These are phyloP conservation scores for Eulacestoma nigropectus DNA, from an alignment of 2,113 vertebrate species.

Conservation along the genomic window DNA sequence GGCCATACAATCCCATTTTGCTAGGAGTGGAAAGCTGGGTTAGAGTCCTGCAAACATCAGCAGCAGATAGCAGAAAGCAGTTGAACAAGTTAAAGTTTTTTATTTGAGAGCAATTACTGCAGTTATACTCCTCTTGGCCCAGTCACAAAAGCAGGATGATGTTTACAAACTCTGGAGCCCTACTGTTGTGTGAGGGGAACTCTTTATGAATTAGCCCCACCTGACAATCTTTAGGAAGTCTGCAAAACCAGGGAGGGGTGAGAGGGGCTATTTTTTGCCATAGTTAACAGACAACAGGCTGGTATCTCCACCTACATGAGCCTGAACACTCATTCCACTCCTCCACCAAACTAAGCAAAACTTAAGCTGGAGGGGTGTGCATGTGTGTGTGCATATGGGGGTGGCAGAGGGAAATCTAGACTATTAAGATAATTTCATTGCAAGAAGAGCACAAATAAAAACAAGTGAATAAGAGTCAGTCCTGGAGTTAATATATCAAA, in stretches of 20 bases:
- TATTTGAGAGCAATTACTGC: background rate
- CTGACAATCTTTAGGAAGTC: slow-evolving; percentile 10
- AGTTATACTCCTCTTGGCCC: background rate
- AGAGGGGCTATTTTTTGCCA: background rate
- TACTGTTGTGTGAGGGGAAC: background rate
- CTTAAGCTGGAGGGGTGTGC: background rate
- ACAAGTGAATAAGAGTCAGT: slow-evolving; percentile 1
- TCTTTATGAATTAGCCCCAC: background rate
- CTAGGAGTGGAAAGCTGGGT: background rate
- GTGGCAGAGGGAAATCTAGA: slow-evolving; percentile 3
- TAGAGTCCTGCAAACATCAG: background rate
- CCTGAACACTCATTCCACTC: background rate
- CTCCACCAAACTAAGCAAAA: background rate
- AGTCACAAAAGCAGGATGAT: background rate
- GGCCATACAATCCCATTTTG: background rate
- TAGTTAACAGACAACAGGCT: background rate
- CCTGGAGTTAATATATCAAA: background rate
- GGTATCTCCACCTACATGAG: background rate
- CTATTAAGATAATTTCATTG: background rate
- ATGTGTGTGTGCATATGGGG: background rate
- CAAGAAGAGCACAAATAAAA: slow-evolving; percentile 29
- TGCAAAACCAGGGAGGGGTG: background rate
- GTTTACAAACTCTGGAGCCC: background rate
- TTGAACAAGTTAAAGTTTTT: background rate
- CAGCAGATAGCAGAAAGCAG: background rate